Percentiles rank a stretch among this genome's conserved stretches.
These are phyloP conservation scores for Paracanthobrama guichenoti DNA, from an alignment of 2,113 vertebrate genomes.

Conservation along the genomic window DNA sequence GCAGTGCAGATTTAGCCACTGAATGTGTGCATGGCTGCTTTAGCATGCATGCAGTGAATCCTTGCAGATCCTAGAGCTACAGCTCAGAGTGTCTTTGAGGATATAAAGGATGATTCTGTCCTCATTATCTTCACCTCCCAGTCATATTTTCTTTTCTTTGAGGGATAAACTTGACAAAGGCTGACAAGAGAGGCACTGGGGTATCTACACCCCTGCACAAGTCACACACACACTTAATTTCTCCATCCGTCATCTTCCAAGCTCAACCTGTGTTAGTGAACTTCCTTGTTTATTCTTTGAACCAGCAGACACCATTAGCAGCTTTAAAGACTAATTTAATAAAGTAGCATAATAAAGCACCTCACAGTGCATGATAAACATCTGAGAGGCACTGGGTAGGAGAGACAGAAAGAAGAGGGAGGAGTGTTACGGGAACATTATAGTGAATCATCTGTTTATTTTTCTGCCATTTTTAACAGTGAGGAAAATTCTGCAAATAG, in stretches of 20 bases:
- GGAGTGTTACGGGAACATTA: conserved; percentile 45
- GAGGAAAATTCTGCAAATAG: conserved; percentile 52
- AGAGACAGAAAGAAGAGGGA: conserved; percentile 28
- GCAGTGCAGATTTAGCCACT: conserved; percentile 1
- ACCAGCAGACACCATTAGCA: conserved; percentile 36
- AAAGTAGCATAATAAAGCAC: conserved; percentile 22
- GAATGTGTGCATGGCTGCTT: background rate
- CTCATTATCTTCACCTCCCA: conserved; percentile 6
- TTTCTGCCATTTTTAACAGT: conserved; percentile 49
- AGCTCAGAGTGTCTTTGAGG: background rate
- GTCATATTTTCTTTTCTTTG: conserved; percentile 12
- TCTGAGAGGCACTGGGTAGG: conserved; percentile 2
- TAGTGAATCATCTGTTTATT: conserved; percentile 54
- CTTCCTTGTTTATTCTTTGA: conserved; percentile 37
- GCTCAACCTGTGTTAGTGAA: conserved; percentile 32
- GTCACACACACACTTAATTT: background rate
- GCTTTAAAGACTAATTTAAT: conserved; percentile 37
- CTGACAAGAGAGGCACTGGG: background rate
- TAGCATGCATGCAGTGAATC: background rate
- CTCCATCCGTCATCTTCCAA: conserved; percentile 17
- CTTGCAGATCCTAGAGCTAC: background rate
- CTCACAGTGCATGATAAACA: conserved; percentile 34
- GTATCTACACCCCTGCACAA: background rate
- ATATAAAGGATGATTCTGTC: background rate
- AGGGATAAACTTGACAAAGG: conserved; percentile 14